Evolutionary conservation across 2,113 vertebrate genomes (phyloP).

Genomic region (Desmodus rotundus): DNA sequence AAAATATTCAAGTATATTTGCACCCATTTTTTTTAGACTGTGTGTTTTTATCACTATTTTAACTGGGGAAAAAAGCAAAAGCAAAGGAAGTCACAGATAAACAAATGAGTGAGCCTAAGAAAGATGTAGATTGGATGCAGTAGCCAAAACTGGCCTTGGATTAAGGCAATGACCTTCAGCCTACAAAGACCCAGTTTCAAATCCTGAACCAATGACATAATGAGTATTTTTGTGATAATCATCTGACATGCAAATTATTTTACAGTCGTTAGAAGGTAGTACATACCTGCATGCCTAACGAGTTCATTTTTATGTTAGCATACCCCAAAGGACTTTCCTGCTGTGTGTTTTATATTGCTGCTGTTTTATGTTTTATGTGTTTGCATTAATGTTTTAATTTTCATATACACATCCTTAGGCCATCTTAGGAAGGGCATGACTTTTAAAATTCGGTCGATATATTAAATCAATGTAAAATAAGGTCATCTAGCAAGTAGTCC

Average conservation of each 20-base stretch:
- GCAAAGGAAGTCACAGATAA: neutral
- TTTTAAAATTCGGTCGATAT: constrained; percentile 52
- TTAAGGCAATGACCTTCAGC: constrained; percentile 34
- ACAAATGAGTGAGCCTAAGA: neutral
- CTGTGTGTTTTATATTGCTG: constrained; percentile 51
- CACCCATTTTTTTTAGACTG: neutral
- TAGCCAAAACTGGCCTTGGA: neutral
- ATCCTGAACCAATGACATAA: neutral
- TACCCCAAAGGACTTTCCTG: constrained; percentile 38
- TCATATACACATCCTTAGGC: constrained; percentile 64
- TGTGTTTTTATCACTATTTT: constrained; percentile 20
- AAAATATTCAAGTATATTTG: constrained; percentile 23
- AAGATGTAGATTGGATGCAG: neutral
- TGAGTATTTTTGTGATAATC: neutral
- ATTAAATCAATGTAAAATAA: constrained; percentile 66
- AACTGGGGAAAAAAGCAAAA: constrained; percentile 28
- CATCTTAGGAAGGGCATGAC: constrained; percentile 69
- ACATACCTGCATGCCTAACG: constrained; percentile 10
- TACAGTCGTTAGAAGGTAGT: constrained; percentile 18
- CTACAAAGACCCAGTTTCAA: neutral
- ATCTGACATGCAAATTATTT: constrained; percentile 38
- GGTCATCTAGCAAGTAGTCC: constrained; percentile 25
- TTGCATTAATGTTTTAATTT: constrained; percentile 71
- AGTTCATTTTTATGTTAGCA: constrained; percentile 32
- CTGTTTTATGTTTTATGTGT: constrained; percentile 52